Base-by-base conservation (phyloP, 2,888 invertebrate species). In the Coecobrya sp. region DNA sequence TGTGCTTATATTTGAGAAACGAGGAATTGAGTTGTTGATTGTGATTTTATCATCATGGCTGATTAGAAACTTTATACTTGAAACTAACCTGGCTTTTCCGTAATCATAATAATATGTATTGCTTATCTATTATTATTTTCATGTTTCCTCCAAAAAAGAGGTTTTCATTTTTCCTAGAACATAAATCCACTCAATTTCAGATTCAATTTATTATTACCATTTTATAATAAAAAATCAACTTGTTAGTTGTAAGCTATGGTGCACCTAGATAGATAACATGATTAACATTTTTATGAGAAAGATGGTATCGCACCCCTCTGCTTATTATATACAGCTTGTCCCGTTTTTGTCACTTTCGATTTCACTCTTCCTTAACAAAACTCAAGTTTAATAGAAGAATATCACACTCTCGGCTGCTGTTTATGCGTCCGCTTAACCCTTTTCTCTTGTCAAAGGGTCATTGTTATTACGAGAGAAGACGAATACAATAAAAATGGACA, bases 271-370 rank as follows among this genome's bases (percentile, higher is more conserved):
- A 59, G 59, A 13, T 22, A 55, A 55, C 3, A 55, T 55, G 16
- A 19, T 59, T 22, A 22, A 1, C n/a, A 59, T 22, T n/a, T 19
- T 59, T 8, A 19, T 19, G 59, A 22, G 19, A 62, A 62, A 62
- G 10, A 62, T 16, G 25, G 2, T 62, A 8, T n/a, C 62, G 13
- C 59, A 62, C 62, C 3, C 62, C 3, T 55, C 30, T 68, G n/a
- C 25, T 1, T 8, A 8, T 27, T 62, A 62, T 59, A 3, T 10
- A 19, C 19, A 19, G 30, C 68, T 16, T 36, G 8, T 65, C 65
- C 42, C 4, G 5, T 76, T 45, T 49, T 79, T 79, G 79, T 79
- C 79, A 79, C 79, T 79, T 79, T 79, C 79, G 36, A 79, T 79
- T 79, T 79, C 55, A 68, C 45, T 79, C 49, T 25, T 79, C 52